Base-by-base conservation (phyloP, 2,113 vertebrate species). In the Corynorhinus townsendii region DNA sequence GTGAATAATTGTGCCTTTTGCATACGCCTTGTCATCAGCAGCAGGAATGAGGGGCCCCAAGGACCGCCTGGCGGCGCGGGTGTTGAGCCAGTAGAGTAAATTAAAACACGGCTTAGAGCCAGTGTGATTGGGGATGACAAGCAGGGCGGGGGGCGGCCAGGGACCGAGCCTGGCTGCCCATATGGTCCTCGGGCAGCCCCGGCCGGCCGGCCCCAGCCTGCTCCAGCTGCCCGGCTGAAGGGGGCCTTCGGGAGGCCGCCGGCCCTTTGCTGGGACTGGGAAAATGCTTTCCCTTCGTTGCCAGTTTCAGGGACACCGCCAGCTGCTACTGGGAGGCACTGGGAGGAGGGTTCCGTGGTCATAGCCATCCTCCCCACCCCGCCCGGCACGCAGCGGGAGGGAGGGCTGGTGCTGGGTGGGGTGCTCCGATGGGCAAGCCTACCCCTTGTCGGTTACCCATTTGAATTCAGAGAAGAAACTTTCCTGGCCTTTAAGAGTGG, bases 91-190 rank as follows among this genome's bases (percentile, higher is more conserved):
- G 98, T 98, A 98, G 98, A 99, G 99, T 99, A 99, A 99, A 99
- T 99, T 99, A 99, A 99, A 99, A 99, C 98, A 98, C 98, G 98
- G 99, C 99, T 99, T 99, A 99, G 98, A 98, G 98, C 98, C 97
- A 98, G 98, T 97, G 96, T 98, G 99, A 99, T 99, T 98, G 98
- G 98, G 98, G 99, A 98, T 99, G 99, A 99, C 99, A 99, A 99
- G 98, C 98, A 98, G 99, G 98, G 98, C 98, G 98, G 98, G 98
- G 98, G 96, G 98, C 97, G 89, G 98, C 98, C 98, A 95, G 97
- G 97, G 98, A 98, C 98, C 96, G 97, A 98, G 98, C 97, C 97
- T 98, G 98, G 98, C 98, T 98, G 98, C 98, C 99, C 99, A 99
- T 99, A 99, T 99, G 99, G 98, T 99, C 98, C 98, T 98, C 81